These are phyloP conservation scores for Microtus ochrogaster DNA, from an alignment of 2,113 vertebrate genomes.

Conservation along the genomic window DNA sequence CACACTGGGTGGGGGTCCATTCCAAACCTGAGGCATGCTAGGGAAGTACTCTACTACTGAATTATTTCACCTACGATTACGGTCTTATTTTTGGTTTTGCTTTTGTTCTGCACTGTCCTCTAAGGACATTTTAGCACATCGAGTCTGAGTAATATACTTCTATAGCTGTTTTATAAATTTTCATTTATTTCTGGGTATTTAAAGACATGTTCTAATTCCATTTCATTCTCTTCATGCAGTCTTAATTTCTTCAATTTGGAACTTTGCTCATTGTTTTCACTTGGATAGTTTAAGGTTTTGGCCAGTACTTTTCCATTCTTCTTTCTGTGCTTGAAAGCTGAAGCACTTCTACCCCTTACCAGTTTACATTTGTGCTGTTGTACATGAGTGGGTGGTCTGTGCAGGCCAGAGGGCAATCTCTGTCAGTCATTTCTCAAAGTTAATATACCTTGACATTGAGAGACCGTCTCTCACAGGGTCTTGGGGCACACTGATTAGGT, in stretches of 20 bases:
- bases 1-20: neutral
- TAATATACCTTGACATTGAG: no score
- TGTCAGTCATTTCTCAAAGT: neutral
- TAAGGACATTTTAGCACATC: neutral
- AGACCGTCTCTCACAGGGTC: neutral
- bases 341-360: neutral
- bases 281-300: neutral
- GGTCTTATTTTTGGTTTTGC: constrained; percentile 34
- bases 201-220: neutral
- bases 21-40: neutral
- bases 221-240: neutral
- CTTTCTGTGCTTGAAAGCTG: neutral
- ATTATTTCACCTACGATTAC: neutral
- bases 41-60: no score
- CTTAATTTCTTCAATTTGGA: constrained; percentile 30
- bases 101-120: constrained; percentile 23
- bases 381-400: neutral
- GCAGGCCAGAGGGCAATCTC: neutral
- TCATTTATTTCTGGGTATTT: neutral
- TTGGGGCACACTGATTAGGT: neutral
- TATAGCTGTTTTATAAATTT: constrained; percentile 11
- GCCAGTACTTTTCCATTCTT: neutral
- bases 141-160: neutral
- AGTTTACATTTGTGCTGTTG: neutral
- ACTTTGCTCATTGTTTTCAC: constrained; percentile 17